Percentiles rank a stretch among this genome's conserved stretches.
Evolutionary conservation across 2,888 invertebrate genomes (phyloP).

Genomic region (Nephrotoma appendiculata): DNA sequence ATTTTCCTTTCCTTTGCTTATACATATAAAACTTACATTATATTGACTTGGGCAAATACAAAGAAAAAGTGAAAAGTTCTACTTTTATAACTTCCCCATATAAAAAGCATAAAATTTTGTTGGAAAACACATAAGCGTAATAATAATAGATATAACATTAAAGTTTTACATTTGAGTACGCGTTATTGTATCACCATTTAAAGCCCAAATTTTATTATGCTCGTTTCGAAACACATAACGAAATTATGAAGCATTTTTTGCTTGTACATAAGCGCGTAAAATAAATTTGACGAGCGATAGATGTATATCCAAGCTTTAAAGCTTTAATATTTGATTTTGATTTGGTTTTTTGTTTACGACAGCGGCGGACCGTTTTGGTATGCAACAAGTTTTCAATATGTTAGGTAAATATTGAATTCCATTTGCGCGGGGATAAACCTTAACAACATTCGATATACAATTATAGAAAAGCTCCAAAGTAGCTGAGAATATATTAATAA

Average conservation of each 20-base stretch:
- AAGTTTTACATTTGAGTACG: not conserved
- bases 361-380: not conserved
- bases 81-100: not conserved
- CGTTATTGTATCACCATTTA: not conserved
- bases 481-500: not conserved
- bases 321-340: not conserved
- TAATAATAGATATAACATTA: not conserved
- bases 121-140: not conserved
- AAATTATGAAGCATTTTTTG: not conserved
- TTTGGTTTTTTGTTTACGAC: not conserved
- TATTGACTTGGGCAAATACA: not conserved
- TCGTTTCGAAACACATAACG: not conserved
- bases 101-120: not conserved
- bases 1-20: not conserved
- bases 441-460: not conserved
- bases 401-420: not conserved
- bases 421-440: not conserved
- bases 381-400: not conserved
- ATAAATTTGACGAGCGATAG: not conserved
- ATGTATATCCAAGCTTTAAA: not conserved
- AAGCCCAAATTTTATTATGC: not conserved
- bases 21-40: not conserved
- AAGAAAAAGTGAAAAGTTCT: not conserved
- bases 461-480: not conserved
- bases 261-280: not conserved